Base-by-base conservation (phyloP, 1,140 invertebrate species). In the Popillia japonica region DNA sequence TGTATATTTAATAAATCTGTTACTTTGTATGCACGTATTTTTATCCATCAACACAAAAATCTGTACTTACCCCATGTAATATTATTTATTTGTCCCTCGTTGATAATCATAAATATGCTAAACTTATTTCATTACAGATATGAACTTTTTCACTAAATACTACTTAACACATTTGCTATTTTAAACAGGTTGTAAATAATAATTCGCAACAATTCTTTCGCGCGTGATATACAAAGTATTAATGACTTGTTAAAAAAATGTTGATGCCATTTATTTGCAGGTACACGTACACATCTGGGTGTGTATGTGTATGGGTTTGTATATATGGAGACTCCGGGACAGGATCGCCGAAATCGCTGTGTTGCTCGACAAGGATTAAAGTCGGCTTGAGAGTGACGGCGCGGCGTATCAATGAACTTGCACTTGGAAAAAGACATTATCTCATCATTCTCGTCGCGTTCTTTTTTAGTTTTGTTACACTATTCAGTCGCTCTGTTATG, bases 381-480 rank as follows among this genome's bases (percentile, higher is more conserved):
- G 48, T 55, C 48, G 17, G 48, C 17, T 17, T 6, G 17, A 55
- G 48, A 55, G 17, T 34, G 27, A 34, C 27, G 27, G 27, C 27
- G 48, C 17, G 48, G 48, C 48, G 48, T 55, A 55, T 55, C 48
- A 55, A 55, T 55, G 48, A 55, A 55, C 48, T 55, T 55, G 48
- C 48, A 55, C 48, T 55, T 55, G 48, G 48, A 6, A n/a, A 55
- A 55, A 55, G 48, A 55, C 48, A 14, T 55, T 55, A n/a, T n/a
- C 3, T 55, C 14, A 17, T 6, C 6, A 55, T 55, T 55, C 10
- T 55, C 48, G 48, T 3, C 14, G 14, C 48, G 48, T n/a, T 55
- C 17, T 55, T 55, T 55, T 17, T 55, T 55, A 48, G 48, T n/a
- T 55, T 14, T 55, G 17, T 55, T 55, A 55, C 6, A n/a, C 17